phyloP scores from a whole-genome alignment of 2,797 vertebrate genomes.

The Helarctos malayanus region DNA sequence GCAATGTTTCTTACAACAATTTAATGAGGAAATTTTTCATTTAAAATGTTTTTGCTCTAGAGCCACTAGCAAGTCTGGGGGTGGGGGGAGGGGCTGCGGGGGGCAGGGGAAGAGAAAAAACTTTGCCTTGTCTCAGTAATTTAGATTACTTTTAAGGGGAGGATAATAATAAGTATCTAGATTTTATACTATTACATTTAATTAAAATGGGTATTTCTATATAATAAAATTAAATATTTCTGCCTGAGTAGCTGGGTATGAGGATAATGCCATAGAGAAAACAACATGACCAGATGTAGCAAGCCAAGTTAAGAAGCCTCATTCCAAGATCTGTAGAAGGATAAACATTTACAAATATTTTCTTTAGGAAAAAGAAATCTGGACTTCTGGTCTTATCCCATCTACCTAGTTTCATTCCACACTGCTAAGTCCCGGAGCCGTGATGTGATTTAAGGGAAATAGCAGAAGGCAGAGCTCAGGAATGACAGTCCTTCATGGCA shows the following conservation, averaged over 20 bases:
- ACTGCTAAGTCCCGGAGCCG: no score
- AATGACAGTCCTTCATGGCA: neutral
- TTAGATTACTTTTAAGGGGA: neutral
- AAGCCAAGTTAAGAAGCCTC: neutral
- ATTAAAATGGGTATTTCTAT: neutral
- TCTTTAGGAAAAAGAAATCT: neutral
- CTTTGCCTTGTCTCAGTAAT: neutral
- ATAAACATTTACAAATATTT: neutral
- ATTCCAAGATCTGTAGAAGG: neutral
- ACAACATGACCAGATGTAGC: neutral
- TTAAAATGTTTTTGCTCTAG: neutral
- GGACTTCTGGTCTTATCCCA: neutral
- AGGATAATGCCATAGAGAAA: neutral
- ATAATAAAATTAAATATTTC: neutral
- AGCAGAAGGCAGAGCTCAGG: neutral
- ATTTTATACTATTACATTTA: neutral
- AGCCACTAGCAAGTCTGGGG: neutral
- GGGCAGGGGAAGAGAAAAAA: neutral
- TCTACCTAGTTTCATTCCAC: neutral
- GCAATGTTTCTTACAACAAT: neutral
- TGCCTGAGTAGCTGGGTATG: neutral
- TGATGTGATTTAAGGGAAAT: rapidly evolving
- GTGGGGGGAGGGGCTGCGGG: neutral
- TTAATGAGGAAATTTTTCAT: neutral
- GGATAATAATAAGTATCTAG: neutral